Evolutionary conservation across 2,888 invertebrate genomes (phyloP), one percentile per base, ranked within the genome.

Genomic region (Polydrusus pterygomalis): DNA sequence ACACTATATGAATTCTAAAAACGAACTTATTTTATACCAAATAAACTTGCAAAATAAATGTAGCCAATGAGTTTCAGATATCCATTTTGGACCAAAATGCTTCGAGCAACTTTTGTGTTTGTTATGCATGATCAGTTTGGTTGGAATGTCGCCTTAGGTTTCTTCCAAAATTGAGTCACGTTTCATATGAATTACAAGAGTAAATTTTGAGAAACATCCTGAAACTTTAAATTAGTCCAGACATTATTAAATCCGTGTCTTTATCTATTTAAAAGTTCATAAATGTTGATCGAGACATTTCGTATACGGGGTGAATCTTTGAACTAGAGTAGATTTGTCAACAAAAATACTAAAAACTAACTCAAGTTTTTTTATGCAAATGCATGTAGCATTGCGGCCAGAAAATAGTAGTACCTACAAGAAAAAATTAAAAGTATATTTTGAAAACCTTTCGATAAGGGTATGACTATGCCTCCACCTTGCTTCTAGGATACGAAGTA

Each of bases 51-150:
- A 8, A 34, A 34, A 34, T 34, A n/a, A 43, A 43, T n/a, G 43
- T 43, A 43, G 47, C 17, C n/a, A 47, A 9, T 17, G 47, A 47
- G 47, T 47, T 17, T 15, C 13, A 47, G 17, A 47, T 51, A 20
- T 20, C 51, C 11, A 51, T 9, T 51, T 51, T 51, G 9, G 25
- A 6, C 13, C n/a, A 51, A 20, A 51, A 51, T 1, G 10, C 18
- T 25, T 25, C 49, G 20, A 51, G 51, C 1, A 20, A 20, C 11
- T 51, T 51, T 51, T 13, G 51, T n/a, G 9, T 20, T 51, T 18
- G 25, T 51, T 51, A 51, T 51, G 51, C 25, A 51, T 20, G 20
- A 51, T 51, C 25, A 25, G 51, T 51, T 25, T 51, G 51, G 51
- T 9, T 51, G 10, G 25, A 2, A 51, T 25, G 11, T 51, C 25